These are phyloP conservation scores for Junco hyemalis DNA, from an alignment of 2,113 vertebrate species.

Conservation along the genomic window DNA sequence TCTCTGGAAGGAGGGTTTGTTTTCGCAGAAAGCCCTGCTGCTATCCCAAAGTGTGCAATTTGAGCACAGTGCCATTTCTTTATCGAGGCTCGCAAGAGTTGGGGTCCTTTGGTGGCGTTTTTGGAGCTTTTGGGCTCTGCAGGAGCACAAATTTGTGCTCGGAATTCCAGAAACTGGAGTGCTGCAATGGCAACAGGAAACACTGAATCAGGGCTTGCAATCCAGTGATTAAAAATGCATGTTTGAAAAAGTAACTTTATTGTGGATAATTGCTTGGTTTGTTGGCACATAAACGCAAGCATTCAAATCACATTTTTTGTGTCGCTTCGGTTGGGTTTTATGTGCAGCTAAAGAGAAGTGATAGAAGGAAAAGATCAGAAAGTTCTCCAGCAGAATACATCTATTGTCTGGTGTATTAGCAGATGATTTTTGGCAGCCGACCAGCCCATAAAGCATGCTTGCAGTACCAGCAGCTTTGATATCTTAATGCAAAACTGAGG, in stretches of 20 bases:
- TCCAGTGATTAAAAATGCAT: neutral
- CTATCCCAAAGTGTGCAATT: neutral
- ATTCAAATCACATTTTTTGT: neutral
- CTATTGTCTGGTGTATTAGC: neutral
- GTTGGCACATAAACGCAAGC: neutral
- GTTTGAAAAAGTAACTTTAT: neutral
- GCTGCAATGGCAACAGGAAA: neutral
- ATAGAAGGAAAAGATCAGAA: neutral
- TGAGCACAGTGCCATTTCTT: neutral
- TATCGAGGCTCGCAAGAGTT: neutral
- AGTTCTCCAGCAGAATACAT: neutral
- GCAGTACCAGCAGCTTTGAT: constrained; percentile 8
- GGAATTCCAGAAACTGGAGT: neutral
- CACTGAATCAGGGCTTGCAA: neutral
- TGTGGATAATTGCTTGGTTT: neutral
- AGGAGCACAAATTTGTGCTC: neutral
- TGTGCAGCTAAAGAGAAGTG: neutral
- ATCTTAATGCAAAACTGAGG: neutral
- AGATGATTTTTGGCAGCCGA: constrained; percentile 33
- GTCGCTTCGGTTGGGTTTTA: neutral
- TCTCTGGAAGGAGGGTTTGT: neutral
- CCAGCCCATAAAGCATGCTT: constrained; percentile 13
- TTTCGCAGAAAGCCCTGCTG: neutral
- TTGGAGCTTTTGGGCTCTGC: neutral
- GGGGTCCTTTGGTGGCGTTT: fast-evolving